Evolutionary conservation across 92 coral and sea anemone species (phyloP).

Genomic region (Paragorgia papillata): DNA sequence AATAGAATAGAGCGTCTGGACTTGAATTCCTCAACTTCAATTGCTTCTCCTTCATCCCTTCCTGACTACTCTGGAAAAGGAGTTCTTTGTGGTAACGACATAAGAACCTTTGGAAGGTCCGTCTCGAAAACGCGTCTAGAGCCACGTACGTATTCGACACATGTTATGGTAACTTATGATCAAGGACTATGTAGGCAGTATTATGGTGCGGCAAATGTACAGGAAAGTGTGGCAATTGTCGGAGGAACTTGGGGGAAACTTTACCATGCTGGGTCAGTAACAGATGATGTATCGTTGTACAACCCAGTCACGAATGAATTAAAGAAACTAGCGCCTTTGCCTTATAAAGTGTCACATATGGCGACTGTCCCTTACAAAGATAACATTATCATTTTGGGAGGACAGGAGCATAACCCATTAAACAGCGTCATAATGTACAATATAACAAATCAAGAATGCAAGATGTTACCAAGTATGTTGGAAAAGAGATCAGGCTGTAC

Average conservation of each 20-base stretch:
- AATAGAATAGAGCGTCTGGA: not conserved
- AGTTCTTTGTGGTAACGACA: not conserved
- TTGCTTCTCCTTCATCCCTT: not conserved
- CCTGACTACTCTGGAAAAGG: not conserved
- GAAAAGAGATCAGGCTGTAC: conserved; percentile 79
- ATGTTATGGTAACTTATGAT: not conserved
- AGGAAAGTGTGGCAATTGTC: not conserved
- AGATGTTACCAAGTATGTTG: conserved; percentile 73
- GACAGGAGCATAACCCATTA: not conserved
- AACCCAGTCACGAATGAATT: not conserved
- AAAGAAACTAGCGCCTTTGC: conserved; percentile 12
- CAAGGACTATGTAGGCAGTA: not conserved
- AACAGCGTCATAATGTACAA: conserved; percentile 43
- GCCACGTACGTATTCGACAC: not conserved
- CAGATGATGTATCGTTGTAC: not conserved
- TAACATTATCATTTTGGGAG: conserved; percentile 19
- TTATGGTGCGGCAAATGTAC: not conserved
- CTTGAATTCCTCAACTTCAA: not conserved
- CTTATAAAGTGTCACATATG: conserved; percentile 8
- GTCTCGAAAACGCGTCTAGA: not conserved
- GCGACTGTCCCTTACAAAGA: conserved; percentile 26
- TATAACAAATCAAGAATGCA: conserved; percentile 75
- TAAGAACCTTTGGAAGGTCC: not conserved
- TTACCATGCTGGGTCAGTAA: not conserved
- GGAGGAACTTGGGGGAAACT: not conserved